phyloP scores from a whole-genome alignment of 2,113 vertebrate species.

The Scortum barcoo region DNA sequence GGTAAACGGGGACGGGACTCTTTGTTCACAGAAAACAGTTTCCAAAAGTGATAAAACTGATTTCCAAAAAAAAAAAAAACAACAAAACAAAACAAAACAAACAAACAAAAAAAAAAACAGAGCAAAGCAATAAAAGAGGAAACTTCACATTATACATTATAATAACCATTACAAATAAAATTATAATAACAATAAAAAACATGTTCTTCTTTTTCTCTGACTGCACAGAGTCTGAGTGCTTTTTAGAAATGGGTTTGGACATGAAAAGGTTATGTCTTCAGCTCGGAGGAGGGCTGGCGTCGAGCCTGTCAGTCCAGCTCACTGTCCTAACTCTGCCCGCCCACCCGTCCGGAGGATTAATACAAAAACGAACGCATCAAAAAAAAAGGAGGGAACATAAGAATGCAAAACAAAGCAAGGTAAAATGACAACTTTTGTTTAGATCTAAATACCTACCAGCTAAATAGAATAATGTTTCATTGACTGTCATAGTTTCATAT shows the following conservation, averaged over 20 bases:
- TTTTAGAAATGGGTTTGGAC: conserved; percentile 91
- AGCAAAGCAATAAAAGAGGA: conserved; percentile 84
- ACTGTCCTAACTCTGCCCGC: conserved; percentile 85
- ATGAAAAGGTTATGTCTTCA: conserved; percentile 78
- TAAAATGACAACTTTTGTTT: conserved; percentile 83
- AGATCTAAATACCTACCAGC: conserved; percentile 91
- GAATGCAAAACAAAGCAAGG: conserved; percentile 83
- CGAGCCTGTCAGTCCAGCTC: conserved; percentile 86
- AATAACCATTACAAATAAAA: conserved; percentile 82
- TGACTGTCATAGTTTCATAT: conserved; percentile 89
- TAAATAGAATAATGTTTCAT: conserved; percentile 90
- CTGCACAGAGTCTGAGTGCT: conserved; percentile 95
- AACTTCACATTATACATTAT: conserved; percentile 83
- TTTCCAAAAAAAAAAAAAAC: conserved; percentile 74
- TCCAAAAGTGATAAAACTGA: conserved; percentile 80
- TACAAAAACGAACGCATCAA: conserved; percentile 84
- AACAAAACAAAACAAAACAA: too few species aligned
- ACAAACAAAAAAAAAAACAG: conserved; percentile 77
- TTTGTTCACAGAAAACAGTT: conserved; percentile 90
- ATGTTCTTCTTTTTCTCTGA: conserved; percentile 86
- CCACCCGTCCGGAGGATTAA: conserved; percentile 85
- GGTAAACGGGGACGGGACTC: conserved; percentile 87
- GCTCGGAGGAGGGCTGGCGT: conserved; percentile 63
- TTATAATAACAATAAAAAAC: conserved; percentile 73
- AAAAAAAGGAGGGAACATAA: conserved; percentile 79